Base-by-base conservation (phyloP, 2,888 invertebrate genomes). In the Rhagonycha fulva region DNA sequence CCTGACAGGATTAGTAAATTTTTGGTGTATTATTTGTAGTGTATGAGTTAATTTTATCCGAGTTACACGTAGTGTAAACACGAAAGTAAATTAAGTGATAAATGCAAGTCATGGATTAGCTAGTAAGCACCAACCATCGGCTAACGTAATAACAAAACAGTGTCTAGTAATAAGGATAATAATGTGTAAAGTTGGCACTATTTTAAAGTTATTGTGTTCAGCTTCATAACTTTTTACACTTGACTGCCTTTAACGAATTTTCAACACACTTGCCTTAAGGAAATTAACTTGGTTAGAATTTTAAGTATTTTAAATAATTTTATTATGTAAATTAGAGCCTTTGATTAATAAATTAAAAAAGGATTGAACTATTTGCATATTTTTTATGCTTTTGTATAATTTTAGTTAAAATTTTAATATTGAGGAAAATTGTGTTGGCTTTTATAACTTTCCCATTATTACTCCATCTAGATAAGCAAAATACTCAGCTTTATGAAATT, bases 41-140 rank as follows among this genome's bases (percentile, higher is more conserved):
- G 23, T 66, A 66, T 66, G 23, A 66, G 63, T 26, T 24, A 66
- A 66, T 24, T 23, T 26, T 66, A 66, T 67, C 62, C 19, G 63
- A 72, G 68, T 61, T 28, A 66, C 75, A 76, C 77, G 69, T 67
- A 75, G 72, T 69, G 77, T 76, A 82, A 82, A 81, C 82, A 78
- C 70, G 74, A 77, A 78, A 80, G 74, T 79, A 81, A 81, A 82
- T 82, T 81, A 82, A 82, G 81, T 82, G 82, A 72, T 82, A 82
- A 82, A 79, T 81, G 80, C 81, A 82, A 78, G 82, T 82, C 81
- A 82, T 80, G 81, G 82, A 82, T 82, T 82, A 81, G 78, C 81
- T 81, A 82, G 82, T 82, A 81, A 81, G 82, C 78, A 79, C 81
- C 78, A 80, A 76, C 78, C 80, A 82, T 81, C 80, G 78, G 78